phyloP scores from a whole-genome alignment of 2,113 vertebrate genomes.

The Alouatta palliata region DNA sequence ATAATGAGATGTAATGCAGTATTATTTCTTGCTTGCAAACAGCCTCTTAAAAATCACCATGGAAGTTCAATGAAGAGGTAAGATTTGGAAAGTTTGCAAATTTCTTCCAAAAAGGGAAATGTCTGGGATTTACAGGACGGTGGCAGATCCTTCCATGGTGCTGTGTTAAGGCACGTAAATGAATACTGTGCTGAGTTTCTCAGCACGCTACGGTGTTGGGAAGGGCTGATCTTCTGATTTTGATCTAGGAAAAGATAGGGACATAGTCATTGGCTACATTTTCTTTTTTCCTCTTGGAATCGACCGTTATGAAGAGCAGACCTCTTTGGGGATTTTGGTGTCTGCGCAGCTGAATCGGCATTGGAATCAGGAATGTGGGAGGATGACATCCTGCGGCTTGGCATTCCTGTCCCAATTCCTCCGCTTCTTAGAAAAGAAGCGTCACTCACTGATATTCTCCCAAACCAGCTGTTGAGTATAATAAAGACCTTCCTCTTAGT shows the following conservation, averaged over 20 bases:
- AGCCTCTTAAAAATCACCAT: not conserved
- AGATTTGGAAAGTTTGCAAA: not conserved
- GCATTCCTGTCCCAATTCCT: not conserved
- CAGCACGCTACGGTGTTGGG: not conserved
- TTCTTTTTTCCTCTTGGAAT: conserved; percentile 3
- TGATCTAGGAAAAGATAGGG: conserved; percentile 8
- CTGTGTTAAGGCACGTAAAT: not conserved
- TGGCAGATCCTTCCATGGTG: not conserved
- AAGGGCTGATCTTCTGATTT: not conserved
- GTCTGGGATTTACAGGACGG: not conserved
- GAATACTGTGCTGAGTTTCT: not conserved
- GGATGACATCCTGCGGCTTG: not conserved
- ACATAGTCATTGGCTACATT: not conserved
- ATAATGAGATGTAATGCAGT: not conserved
- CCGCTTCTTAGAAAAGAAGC: conserved; percentile 13
- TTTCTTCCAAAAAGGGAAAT: not conserved
- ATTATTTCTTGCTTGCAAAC: conserved; percentile 22
- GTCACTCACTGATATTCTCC: not conserved
- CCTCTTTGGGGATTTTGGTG: not conserved
- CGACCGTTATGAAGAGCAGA: not conserved
- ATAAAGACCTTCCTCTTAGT: not conserved
- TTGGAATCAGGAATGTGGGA: not conserved
- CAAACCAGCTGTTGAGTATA: not conserved
- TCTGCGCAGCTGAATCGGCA: not conserved
- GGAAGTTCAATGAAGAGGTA: not conserved